Conservation (phyloP, 2,888 invertebrate genomes). For the Xiphydria camelus region DNA sequence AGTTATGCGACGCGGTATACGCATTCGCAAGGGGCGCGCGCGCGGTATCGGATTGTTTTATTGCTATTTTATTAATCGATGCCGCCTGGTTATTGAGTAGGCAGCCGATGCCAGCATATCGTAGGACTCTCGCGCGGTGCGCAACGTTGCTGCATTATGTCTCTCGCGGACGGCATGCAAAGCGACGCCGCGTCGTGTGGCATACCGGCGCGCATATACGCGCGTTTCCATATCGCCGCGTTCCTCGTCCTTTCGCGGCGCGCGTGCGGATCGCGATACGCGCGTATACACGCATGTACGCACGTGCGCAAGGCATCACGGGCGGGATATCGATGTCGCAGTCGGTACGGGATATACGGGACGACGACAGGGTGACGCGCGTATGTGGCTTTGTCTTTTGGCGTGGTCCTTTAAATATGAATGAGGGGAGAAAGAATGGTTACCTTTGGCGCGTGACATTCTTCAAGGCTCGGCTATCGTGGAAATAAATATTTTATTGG, state of each 20-base stretch:
- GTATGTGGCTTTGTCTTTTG: no score
- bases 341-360: no score
- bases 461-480: conserved; percentile 10
- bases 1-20: no score
- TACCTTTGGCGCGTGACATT: conserved; percentile 7
- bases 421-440: conserved; percentile 7
- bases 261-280: no score
- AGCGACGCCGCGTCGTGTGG: not conserved
- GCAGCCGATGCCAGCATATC: conserved; percentile 21
- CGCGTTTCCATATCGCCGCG: no score
- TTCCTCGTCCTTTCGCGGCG: no score
- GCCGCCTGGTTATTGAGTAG: conserved; percentile 36
- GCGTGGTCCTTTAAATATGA: no score
- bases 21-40: no score
- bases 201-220: not conserved
- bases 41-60: conserved; percentile 19
- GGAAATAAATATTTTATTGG: conserved; percentile 7
- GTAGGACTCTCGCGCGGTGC: not conserved
- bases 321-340: no score
- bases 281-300: not conserved
- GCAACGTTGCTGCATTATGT: conserved; percentile 3
- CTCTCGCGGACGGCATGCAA: not conserved
- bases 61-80: conserved; percentile 44
- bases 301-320: no score
- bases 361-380: no score